phyloP scores from a whole-genome alignment of 2,113 vertebrate genomes.

The Rissa tridactyla region DNA sequence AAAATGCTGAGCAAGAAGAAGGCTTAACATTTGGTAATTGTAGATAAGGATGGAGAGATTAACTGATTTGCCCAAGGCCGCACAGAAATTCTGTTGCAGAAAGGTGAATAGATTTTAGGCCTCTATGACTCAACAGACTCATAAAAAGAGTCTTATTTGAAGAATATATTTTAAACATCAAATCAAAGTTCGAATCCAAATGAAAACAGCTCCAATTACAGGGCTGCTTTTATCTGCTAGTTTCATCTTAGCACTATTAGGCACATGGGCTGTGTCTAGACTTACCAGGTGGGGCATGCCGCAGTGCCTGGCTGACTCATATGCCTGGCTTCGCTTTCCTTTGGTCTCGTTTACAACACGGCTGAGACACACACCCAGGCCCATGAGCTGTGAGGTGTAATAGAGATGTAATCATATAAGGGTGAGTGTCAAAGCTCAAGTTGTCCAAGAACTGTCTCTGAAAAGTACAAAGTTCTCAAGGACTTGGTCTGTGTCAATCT shows the following conservation, averaged over 20 bases:
- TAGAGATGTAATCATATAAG: not conserved
- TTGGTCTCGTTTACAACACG: not conserved
- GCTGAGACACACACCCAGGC: not conserved
- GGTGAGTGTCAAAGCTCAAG: not conserved
- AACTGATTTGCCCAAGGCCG: slow-evolving; percentile 14
- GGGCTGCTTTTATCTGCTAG: slow-evolving; percentile 24
- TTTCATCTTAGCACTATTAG: not conserved
- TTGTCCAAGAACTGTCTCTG: not conserved
- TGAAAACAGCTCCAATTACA: slow-evolving; percentile 33
- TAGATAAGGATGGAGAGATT: slow-evolving; percentile 7
- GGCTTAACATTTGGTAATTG: not conserved
- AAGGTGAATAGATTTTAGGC: slow-evolving; percentile 6
- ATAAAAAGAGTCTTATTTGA: slow-evolving; percentile 10
- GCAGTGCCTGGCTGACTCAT: not conserved
- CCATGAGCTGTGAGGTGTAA: not conserved
- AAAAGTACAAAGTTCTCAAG: not conserved
- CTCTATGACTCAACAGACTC: slow-evolving; percentile 4
- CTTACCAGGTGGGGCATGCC: not conserved
- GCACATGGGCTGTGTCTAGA: slow-evolving; percentile 20
- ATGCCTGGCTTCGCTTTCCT: not conserved
- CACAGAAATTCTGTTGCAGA: not conserved
- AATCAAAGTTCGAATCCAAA: slow-evolving; percentile 21
- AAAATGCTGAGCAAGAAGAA: not conserved
- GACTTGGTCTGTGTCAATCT: not conserved
- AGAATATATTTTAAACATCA: slow-evolving; percentile 10